Conservation (phyloP, 2,888 invertebrate genomes). For the Cylindroiulus punctatus region DNA sequence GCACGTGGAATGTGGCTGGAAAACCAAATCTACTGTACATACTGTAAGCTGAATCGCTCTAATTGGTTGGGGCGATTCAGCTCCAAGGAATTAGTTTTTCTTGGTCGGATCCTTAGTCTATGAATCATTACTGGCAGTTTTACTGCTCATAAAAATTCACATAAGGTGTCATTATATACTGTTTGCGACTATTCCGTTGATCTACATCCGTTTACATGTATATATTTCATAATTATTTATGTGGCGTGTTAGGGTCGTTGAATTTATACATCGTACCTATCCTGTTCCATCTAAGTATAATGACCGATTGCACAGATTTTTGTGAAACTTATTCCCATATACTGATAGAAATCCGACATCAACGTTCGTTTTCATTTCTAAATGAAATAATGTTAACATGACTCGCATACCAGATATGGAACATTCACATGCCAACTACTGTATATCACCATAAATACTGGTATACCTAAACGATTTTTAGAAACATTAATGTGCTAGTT, state of each 20-base stretch:
- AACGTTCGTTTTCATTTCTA: neutral
- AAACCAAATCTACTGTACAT: too few relatives aligned
- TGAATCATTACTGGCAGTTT: too few relatives aligned
- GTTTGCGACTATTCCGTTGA: neutral
- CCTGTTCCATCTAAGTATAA: neutral
- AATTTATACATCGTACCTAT: neutral
- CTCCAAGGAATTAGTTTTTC: too few relatives aligned
- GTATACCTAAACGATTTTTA: neutral
- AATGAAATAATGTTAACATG: neutral
- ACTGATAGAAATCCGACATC: neutral
- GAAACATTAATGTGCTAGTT: neutral
- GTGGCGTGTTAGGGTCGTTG: too few relatives aligned
- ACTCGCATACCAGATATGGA: neutral
- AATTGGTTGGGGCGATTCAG: too few relatives aligned
- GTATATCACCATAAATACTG: slow-evolving; percentile 10
- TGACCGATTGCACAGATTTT: neutral
- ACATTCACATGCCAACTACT: neutral
- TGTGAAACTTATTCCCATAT: neutral
- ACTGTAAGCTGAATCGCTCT: too few relatives aligned
- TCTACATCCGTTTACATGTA: neutral
- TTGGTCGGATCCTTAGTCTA: too few relatives aligned
- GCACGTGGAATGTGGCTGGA: too few relatives aligned
- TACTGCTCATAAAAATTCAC: too few relatives aligned
- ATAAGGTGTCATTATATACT: neutral
- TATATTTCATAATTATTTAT: too few relatives aligned